phyloP scores from a whole-genome alignment of 2,113 vertebrate genomes.

The Sakesphorus luctuosus region DNA sequence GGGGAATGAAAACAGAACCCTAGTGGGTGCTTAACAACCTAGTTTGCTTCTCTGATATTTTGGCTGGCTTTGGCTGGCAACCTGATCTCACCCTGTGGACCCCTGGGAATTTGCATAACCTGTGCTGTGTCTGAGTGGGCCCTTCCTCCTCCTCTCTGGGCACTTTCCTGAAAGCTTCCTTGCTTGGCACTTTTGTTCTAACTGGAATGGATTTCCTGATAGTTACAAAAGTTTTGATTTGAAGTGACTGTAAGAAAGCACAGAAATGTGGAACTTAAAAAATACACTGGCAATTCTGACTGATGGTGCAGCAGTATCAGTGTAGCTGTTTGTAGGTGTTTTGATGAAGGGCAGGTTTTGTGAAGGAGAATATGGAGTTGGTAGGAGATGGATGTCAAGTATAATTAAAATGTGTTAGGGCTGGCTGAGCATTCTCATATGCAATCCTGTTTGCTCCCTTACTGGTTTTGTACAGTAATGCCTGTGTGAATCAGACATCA shows the following conservation, averaged over 20 bases:
- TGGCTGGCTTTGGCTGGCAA: background rate
- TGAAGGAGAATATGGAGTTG: background rate
- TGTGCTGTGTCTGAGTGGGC: background rate
- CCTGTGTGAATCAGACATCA: background rate
- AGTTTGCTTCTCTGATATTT: background rate
- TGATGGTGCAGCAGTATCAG: background rate
- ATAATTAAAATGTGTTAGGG: background rate
- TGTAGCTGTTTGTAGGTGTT: background rate
- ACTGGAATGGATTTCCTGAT: background rate
- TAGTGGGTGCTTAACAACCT: background rate
- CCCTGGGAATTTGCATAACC: background rate
- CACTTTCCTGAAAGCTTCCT: background rate
- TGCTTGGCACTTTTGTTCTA: background rate
- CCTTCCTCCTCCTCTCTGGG: background rate
- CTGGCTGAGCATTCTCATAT: background rate
- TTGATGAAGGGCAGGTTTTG: background rate
- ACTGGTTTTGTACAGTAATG: background rate
- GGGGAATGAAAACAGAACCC: background rate
- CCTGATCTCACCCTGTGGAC: background rate
- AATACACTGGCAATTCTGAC: background rate
- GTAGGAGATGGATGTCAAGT: background rate
- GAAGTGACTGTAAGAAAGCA: background rate
- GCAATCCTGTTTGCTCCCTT: background rate
- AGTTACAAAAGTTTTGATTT: background rate
- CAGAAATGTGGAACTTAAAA: background rate